These are phyloP conservation scores for Lepas anatifera DNA, from an alignment of 2,888 invertebrate species.

Conservation along the genomic window DNA sequence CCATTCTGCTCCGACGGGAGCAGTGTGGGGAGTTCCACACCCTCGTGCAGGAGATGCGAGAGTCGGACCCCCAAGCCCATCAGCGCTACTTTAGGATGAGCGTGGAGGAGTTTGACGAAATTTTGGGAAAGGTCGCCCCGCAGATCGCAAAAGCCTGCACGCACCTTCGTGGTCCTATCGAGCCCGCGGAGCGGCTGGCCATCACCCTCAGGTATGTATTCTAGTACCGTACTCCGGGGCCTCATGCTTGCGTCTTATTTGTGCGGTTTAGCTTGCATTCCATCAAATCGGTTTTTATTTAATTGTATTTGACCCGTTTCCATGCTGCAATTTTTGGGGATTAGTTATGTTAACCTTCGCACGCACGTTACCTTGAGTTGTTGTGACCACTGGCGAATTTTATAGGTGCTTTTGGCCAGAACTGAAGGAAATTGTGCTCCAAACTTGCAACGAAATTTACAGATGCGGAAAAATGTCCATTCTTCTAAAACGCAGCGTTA, in stretches of 20 bases:
- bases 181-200: background rate
- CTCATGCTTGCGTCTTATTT: background rate
- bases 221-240: too few relatives aligned
- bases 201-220: background rate
- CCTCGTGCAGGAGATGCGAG: background rate
- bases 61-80: background rate
- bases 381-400: too few relatives aligned
- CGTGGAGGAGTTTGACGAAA: background rate
- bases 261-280: background rate
- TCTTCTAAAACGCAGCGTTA: too few relatives aligned
- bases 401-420: too few relatives aligned
- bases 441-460: too few relatives aligned
- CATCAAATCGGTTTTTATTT: background rate
- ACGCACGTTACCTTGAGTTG: background rate
- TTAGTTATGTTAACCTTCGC: background rate
- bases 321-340: background rate
- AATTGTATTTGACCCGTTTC: background rate
- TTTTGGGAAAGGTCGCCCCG: too few relatives aligned
- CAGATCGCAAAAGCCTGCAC: too few relatives aligned
- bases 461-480: too few relatives aligned
- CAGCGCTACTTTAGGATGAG: background rate
- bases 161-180: background rate
- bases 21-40: background rate
- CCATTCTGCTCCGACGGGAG: background rate
- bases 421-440: too few relatives aligned